Conservation (phyloP, 2,888 invertebrate species). For the Ophion slaviceki region DNA sequence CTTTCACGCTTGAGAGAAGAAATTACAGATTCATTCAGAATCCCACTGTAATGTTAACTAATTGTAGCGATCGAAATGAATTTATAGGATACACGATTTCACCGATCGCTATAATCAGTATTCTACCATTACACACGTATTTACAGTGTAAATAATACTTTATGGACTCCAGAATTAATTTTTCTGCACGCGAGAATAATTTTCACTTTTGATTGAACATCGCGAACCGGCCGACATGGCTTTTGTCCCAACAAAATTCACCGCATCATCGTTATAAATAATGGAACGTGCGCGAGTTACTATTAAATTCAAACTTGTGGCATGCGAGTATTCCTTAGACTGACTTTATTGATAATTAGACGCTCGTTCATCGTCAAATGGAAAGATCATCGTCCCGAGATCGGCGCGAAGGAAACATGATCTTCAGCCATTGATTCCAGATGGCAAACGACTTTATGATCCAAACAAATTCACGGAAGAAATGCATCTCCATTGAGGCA, state of each 20-base stretch:
- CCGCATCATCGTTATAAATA: constrained; percentile 9
- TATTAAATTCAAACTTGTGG: constrained; percentile 6
- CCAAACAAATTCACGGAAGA: background rate
- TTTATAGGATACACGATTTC: background rate
- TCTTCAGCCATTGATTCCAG: background rate
- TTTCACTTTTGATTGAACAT: constrained; percentile 2
- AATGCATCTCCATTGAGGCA: background rate
- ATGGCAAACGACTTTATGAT: background rate
- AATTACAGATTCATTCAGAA: constrained; percentile 3
- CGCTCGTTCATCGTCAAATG: too few species aligned
- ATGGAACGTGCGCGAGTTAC: constrained; percentile 13
- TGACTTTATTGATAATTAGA: background rate
- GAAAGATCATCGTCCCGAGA: background rate
- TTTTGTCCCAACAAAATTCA: constrained; percentile 12
- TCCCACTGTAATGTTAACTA: background rate
- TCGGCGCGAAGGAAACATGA: background rate
- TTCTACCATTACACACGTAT: background rate
- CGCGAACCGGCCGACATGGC: background rate
- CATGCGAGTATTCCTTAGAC: too few species aligned
- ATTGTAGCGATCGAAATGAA: background rate
- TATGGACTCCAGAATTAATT: constrained; percentile 18
- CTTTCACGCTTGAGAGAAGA: background rate
- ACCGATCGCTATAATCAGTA: background rate
- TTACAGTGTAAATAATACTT: constrained; percentile 21
- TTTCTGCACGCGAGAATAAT: constrained; percentile 4